These are phyloP conservation scores for Nannoperca obscura DNA, from an alignment of 2,797 vertebrate genomes.

Conservation along the genomic window DNA sequence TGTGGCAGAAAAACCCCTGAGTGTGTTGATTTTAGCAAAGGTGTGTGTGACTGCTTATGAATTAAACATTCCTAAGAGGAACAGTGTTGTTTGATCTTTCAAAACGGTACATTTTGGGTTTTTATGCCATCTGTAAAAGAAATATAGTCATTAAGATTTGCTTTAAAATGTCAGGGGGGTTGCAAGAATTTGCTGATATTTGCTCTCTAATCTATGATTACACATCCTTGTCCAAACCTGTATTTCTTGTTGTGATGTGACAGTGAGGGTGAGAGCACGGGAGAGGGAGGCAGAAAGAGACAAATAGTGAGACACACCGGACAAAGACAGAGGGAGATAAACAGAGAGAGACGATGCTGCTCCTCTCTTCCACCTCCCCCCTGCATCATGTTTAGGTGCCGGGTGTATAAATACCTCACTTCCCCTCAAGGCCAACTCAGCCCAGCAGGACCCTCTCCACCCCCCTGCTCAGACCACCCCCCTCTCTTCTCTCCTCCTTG, in stretches of 20 bases:
- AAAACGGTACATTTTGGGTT: too few species aligned
- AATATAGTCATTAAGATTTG: neutral
- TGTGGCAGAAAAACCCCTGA: neutral
- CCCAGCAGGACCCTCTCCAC: slow-evolving; percentile 80
- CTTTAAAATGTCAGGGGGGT: too few species aligned
- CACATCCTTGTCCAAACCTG: slow-evolving; percentile 28
- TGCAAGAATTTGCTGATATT: neutral
- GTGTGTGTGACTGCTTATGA: neutral
- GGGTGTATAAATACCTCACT: slow-evolving; percentile 81
- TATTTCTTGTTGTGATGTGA: slow-evolving; percentile 38
- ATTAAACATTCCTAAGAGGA: neutral
- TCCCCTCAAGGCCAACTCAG: slow-evolving; percentile 63
- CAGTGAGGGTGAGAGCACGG: slow-evolving; percentile 34
- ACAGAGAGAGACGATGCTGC: slow-evolving; percentile 65
- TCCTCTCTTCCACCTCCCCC: slow-evolving; percentile 44
- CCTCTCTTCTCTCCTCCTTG: slow-evolving; percentile 55
- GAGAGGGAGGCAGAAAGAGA: slow-evolving; percentile 30
- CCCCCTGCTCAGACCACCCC: slow-evolving; percentile 40
- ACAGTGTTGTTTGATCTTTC: neutral
- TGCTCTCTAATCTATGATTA: neutral
- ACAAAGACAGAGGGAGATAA: slow-evolving; percentile 54
- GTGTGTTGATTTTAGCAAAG: too few species aligned
- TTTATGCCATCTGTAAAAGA: too few species aligned
- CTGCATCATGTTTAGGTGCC: slow-evolving; percentile 72
- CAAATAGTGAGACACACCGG: slow-evolving; percentile 20